Percentiles rank a stretch among this genome's conserved stretches.
Conservation (phyloP, 2,888 invertebrate species). For the Drosophila imparisetae region DNA sequence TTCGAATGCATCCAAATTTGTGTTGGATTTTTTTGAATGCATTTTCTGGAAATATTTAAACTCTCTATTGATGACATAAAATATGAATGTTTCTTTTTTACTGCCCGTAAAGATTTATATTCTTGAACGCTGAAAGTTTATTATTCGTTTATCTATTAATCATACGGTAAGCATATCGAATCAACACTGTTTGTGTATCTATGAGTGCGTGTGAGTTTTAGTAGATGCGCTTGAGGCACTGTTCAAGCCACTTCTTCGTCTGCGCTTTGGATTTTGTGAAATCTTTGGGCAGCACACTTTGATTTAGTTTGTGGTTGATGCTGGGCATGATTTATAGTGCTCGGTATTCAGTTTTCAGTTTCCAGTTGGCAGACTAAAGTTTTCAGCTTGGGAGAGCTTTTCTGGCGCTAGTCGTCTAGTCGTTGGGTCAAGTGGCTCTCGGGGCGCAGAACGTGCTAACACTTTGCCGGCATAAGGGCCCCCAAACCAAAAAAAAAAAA, state of each 20-base stretch:
- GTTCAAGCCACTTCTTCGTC: slow-evolving; percentile 32
- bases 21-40: background rate
- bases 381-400: slow-evolving; percentile 38
- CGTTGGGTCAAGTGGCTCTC: slow-evolving; percentile 59
- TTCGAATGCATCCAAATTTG: background rate
- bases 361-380: slow-evolving; percentile 22
- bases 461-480: slow-evolving; percentile 47
- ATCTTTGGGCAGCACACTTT: slow-evolving; percentile 69
- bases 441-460: slow-evolving; percentile 73
- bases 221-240: slow-evolving; percentile 56
- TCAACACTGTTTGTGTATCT: slow-evolving; percentile 35
- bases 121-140: background rate
- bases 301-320: slow-evolving; percentile 58
- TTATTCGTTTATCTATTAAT: background rate
- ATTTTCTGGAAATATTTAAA: background rate
- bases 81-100: background rate
- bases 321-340: slow-evolving; percentile 71
- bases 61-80: background rate
- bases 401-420: slow-evolving; percentile 46
- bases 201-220: slow-evolving; percentile 56
- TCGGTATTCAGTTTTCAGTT: slow-evolving; percentile 7
- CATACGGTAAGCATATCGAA: slow-evolving; percentile 11
- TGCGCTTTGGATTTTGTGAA: slow-evolving; percentile 52
- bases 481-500: background rate
- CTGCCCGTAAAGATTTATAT: background rate